Evolutionary conservation across 2,797 vertebrate genomes (phyloP).

Genomic region (Poeciliopsis gracilis): DNA sequence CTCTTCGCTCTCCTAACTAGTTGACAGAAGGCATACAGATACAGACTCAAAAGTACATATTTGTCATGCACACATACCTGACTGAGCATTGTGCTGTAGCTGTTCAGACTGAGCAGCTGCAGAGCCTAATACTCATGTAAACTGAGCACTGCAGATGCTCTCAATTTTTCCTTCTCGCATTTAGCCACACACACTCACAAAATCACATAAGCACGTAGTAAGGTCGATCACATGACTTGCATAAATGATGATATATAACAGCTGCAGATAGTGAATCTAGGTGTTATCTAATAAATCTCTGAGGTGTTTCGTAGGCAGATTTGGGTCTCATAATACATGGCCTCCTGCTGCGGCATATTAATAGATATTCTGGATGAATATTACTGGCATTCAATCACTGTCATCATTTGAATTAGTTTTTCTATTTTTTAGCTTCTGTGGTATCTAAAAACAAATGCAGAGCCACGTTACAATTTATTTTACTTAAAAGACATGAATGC

Average conservation of each 20-base stretch:
- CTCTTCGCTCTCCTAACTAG: not conserved
- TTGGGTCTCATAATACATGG: slow-evolving; percentile 46
- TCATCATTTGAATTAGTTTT: slow-evolving; percentile 33
- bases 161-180: slow-evolving; percentile 29
- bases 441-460: slow-evolving; percentile 16
- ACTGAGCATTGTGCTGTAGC: slow-evolving; percentile 25
- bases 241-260: slow-evolving; percentile 73
- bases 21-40: not conserved
- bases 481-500: slow-evolving; percentile 20
- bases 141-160: slow-evolving; percentile 32
- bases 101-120: slow-evolving; percentile 39
- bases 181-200: slow-evolving; percentile 10
- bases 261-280: slow-evolving; percentile 69
- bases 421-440: slow-evolving; percentile 11
- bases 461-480: slow-evolving; percentile 13
- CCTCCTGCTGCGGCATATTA: slow-evolving; percentile 52
- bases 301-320: slow-evolving; percentile 47
- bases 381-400: slow-evolving; percentile 47
- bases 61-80: slow-evolving; percentile 17
- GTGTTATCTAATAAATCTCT: slow-evolving; percentile 64
- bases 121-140: slow-evolving; percentile 45
- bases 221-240: slow-evolving; percentile 45
- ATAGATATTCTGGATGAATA: slow-evolving; percentile 60
- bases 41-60: slow-evolving; percentile 7
- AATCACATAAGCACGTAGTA: slow-evolving; percentile 15